Evolutionary conservation across 1,140 invertebrate genomes (phyloP).

Genomic region (Neocloeon triangulifer): DNA sequence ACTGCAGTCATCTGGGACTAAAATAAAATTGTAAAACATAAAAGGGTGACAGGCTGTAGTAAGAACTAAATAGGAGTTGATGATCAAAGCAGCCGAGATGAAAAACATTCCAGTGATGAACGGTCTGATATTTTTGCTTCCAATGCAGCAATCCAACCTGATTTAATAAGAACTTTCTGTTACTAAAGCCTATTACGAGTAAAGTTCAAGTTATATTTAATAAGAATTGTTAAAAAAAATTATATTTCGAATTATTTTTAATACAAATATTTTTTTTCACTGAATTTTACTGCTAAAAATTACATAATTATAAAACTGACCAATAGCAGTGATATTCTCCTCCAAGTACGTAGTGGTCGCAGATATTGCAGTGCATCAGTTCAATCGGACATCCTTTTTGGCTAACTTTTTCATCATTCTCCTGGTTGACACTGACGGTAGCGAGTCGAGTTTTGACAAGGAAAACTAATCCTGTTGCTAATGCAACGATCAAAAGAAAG

Average conservation of each 20-base stretch:
- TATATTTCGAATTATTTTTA: background rate
- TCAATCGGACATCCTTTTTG: slow-evolving; percentile 14
- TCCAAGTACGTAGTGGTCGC: slow-evolving; percentile 18
- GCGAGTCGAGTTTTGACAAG: no score
- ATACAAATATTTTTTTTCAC: background rate
- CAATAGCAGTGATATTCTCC: slow-evolving; percentile 25
- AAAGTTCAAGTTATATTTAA: background rate
- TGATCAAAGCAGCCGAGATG: slow-evolving; percentile 30
- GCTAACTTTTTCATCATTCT: slow-evolving; percentile 24
- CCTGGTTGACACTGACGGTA: no score
- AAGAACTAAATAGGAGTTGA: slow-evolving; percentile 41
- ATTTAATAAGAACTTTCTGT: no score
- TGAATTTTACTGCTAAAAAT: background rate
- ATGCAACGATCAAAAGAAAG: slow-evolving; percentile 28
- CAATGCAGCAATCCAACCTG: slow-evolving; percentile 47
- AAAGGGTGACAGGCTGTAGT: slow-evolving; percentile 48
- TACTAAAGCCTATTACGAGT: slow-evolving; percentile 29
- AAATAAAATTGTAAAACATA: slow-evolving; percentile 28
- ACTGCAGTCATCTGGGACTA: slow-evolving; percentile 44
- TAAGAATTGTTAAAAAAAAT: background rate
- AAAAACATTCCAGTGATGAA: slow-evolving; percentile 32
- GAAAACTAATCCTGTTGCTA: no score
- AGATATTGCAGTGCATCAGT: slow-evolving; percentile 17
- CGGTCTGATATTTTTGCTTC: slow-evolving; percentile 33
- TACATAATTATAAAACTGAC: slow-evolving; percentile 12